A percentile compares a stretch with the other conserved stretches of the same genome.
Conservation (phyloP, 2,113 vertebrate genomes). For the Illadopsis cleaveri region DNA sequence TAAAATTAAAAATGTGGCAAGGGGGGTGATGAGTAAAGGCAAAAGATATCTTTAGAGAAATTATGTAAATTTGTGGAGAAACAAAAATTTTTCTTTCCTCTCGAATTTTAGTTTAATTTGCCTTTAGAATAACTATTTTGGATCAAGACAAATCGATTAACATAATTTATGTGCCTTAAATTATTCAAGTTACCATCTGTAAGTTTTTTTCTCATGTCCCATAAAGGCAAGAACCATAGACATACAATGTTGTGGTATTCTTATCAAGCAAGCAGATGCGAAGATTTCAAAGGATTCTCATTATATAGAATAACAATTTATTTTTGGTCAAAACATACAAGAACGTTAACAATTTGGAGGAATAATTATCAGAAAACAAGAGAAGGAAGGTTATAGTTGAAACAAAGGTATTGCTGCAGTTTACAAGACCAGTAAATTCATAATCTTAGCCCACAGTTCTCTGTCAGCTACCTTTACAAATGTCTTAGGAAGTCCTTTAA, state of each 20-base stretch:
- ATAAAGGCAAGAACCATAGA: neutral
- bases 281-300: neutral
- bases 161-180: neutral
- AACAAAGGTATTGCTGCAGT: neutral
- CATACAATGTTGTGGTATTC: neutral
- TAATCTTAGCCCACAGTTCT: neutral
- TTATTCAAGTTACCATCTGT: neutral
- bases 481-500: neutral
- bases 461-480: neutral
- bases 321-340: neutral
- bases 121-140: neutral
- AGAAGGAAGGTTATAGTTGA: neutral
- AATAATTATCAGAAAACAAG: neutral
- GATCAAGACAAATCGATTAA: neutral
- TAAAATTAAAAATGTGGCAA: neutral
- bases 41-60: neutral
- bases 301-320: neutral
- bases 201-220: neutral
- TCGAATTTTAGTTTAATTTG: neutral
- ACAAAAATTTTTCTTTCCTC: neutral
- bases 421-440: neutral
- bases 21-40: neutral
- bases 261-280: neutral
- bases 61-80: neutral
- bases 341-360: neutral